phyloP scores from a whole-genome alignment of 2,888 invertebrate genomes.

The Diarsia brunnea region DNA sequence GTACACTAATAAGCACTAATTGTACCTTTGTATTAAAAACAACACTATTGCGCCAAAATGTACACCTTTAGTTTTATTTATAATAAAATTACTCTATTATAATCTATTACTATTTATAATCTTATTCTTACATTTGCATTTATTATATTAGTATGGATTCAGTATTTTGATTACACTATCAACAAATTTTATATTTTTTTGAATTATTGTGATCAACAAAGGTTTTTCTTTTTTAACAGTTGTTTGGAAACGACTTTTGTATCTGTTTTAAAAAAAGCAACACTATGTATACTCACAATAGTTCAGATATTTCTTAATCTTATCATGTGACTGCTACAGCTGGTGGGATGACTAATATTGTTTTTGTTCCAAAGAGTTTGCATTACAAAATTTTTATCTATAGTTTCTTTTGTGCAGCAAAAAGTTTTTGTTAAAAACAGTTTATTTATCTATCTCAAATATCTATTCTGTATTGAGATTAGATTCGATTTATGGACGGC shows the following conservation, averaged over 20 bases:
- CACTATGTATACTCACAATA: background rate
- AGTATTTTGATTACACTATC: background rate
- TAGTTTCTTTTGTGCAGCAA: conserved; percentile 1
- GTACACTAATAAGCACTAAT: too few species aligned
- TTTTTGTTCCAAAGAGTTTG: conserved; percentile 2
- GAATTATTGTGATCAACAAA: too few species aligned
- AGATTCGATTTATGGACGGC: too few species aligned
- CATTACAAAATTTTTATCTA: background rate
- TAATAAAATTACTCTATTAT: too few species aligned
- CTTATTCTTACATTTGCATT: too few species aligned
- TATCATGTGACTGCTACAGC: conserved; percentile 17
- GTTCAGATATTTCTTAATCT: background rate
- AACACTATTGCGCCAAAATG: too few species aligned
- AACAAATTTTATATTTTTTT: background rate
- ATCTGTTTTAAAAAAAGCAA: background rate
- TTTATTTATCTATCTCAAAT: too few species aligned
- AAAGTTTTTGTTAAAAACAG: background rate
- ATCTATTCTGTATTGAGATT: too few species aligned
- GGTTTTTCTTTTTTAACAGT: background rate
- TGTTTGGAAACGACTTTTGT: background rate
- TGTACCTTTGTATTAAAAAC: too few species aligned
- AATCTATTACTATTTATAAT: too few species aligned
- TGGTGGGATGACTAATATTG: conserved; percentile 8
- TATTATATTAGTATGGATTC: background rate
- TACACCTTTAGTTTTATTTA: too few species aligned